Evolutionary conservation across 2,113 vertebrate species (phyloP).

Genomic region (Circaetus cinerascens): DNA sequence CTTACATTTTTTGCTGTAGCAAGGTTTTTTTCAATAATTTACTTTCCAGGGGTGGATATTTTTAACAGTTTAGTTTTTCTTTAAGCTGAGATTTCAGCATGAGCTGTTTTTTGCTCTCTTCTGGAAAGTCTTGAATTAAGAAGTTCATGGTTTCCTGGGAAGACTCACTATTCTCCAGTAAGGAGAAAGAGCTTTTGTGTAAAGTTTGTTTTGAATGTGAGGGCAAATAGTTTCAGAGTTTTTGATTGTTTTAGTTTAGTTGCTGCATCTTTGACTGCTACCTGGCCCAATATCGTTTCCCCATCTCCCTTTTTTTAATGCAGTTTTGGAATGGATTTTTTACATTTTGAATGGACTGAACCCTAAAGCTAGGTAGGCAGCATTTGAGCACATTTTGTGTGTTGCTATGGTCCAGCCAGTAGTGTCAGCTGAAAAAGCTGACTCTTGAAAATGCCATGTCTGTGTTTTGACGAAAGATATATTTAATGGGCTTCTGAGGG

Average conservation of each 20-base stretch:
- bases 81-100: not conserved
- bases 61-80: not conserved
- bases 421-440: not conserved
- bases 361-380: not conserved
- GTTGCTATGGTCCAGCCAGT: not conserved
- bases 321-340: not conserved
- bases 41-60: not conserved
- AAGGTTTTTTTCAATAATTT: not conserved
- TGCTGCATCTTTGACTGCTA: not conserved
- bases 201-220: not conserved
- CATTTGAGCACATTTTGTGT: not conserved
- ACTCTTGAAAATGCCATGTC: not conserved
- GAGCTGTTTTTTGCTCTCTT: not conserved
- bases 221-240: not conserved
- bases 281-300: not conserved
- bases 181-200: not conserved
- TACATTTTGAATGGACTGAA: not conserved
- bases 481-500: not conserved
- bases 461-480: not conserved
- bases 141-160: not conserved
- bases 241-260: not conserved
- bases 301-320: not conserved
- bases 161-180: not conserved
- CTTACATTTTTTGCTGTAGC: not conserved
- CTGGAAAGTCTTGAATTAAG: not conserved